phyloP scores from a whole-genome alignment of 2,113 vertebrate genomes.

The Asarcornis scutulata region DNA sequence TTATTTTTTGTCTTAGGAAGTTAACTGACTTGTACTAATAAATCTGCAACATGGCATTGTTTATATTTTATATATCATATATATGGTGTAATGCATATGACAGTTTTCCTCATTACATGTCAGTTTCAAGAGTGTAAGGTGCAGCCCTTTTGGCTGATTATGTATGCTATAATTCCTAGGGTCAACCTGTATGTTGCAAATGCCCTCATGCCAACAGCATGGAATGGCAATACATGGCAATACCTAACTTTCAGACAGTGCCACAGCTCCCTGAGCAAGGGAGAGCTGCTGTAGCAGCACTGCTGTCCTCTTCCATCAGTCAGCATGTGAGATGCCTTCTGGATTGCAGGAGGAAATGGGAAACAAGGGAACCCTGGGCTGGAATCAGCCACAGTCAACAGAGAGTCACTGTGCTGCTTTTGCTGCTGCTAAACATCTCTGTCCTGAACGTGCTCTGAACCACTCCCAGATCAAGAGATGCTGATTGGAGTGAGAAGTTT shows the following conservation, averaged over 20 bases:
- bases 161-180: neutral
- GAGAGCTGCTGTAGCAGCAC: neutral
- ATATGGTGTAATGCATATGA: neutral
- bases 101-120: neutral
- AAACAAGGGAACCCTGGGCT: neutral
- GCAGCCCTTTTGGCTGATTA: neutral
- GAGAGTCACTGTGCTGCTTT: neutral
- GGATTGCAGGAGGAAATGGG: neutral
- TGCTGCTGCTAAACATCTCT: neutral
- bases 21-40: neutral
- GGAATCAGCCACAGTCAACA: neutral
- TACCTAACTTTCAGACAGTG: neutral
- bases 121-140: neutral
- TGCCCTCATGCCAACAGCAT: neutral
- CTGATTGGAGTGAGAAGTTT: neutral
- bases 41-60: neutral
- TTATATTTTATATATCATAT: neutral
- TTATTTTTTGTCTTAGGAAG: neutral
- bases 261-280: accelerated
- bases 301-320: neutral
- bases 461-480: neutral
- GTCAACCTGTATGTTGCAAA: neutral
- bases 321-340: accelerated
- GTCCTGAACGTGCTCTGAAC: neutral
- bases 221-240: neutral